Base-by-base conservation (phyloP, 2,113 vertebrate species). In the Caranx melampygus region DNA sequence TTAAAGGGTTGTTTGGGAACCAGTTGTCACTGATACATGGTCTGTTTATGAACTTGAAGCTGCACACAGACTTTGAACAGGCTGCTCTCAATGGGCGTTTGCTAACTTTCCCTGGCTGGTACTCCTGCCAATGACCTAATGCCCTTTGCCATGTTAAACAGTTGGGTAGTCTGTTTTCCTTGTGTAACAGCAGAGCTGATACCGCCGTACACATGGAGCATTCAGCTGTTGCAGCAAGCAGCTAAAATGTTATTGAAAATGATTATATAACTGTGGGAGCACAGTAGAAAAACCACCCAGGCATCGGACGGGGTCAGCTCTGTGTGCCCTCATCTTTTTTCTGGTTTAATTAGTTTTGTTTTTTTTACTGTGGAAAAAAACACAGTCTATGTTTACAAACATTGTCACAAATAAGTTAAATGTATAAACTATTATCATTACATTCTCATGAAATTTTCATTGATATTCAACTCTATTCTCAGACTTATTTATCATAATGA, bases 21-120 rank as follows among this genome's bases (percentile, higher is more conserved):
- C 9, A 37, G 40, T 49, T 4, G n/a, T 26, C 13, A 6, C 11
- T 65, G 7, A 47, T 16, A 9, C 18, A 15, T 26, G 14, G 57
- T 45, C 37, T 52, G 31, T 16, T 52, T 26, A 45, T 13, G 57
- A 57, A 75, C 13, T 13, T 40, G 42, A 26, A 67, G 8, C 10
- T 15, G 14, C 11, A 20, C 5, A 47, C 62, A 54, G 26, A 67
- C 63, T 68, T 68, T 68, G 31, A 69, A 55, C 47, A 33, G n/a
- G 47, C 26, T 34, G 62, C 40, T 47, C 3, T 51, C 49, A 8
- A 26, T 26, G 26, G 6, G 6, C 49, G 3, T 51, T 51, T n/a
- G 3, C 47, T 18, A 49, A 18, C 14, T 47, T 5, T 15, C 45
- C 18, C 7, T 9, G 18, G 49, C 18, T 9, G 6, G 47, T 5